Conservation (phyloP, 37 sponge, comb jelly and placozoan genomes). For the Halichondria panicea region DNA sequence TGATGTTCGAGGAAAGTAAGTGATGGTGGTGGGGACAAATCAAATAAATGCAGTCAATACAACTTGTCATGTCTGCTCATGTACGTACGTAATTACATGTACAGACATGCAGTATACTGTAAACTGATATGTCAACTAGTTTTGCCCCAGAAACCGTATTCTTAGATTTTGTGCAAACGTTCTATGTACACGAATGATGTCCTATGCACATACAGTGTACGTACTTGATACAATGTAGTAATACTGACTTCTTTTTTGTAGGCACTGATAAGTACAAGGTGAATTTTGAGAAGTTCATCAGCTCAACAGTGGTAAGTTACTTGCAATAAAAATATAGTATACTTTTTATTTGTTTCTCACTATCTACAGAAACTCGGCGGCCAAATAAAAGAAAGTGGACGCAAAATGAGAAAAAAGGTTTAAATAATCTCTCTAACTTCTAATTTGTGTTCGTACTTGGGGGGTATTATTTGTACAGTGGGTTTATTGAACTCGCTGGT, state of each 20-base stretch:
- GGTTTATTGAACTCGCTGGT: too few relatives aligned
- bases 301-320: slow-evolving; percentile 17
- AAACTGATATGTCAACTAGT: too few relatives aligned
- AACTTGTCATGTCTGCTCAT: not conserved
- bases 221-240: too few relatives aligned
- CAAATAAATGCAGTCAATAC: slow-evolving; percentile 37
- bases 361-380: too few relatives aligned
- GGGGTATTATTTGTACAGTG: too few relatives aligned
- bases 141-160: too few relatives aligned
- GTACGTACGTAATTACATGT: not conserved
- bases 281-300: slow-evolving; percentile 30
- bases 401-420: too few relatives aligned
- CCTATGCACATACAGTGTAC: not conserved
- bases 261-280: not conserved
- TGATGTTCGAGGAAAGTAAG: slow-evolving; percentile 52
- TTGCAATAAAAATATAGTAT: not conserved
- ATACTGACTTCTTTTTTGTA: not conserved
- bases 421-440: too few relatives aligned
- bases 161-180: too few relatives aligned
- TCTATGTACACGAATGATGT: not conserved
- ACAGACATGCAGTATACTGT: too few relatives aligned
- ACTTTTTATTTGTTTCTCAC: not conserved
- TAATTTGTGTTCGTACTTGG: too few relatives aligned
- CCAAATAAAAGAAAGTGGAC: too few relatives aligned
- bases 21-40: slow-evolving; percentile 16